Evolutionary conservation across 2,797 vertebrate genomes (phyloP).

Genomic region (Dermochelys coriacea): DNA sequence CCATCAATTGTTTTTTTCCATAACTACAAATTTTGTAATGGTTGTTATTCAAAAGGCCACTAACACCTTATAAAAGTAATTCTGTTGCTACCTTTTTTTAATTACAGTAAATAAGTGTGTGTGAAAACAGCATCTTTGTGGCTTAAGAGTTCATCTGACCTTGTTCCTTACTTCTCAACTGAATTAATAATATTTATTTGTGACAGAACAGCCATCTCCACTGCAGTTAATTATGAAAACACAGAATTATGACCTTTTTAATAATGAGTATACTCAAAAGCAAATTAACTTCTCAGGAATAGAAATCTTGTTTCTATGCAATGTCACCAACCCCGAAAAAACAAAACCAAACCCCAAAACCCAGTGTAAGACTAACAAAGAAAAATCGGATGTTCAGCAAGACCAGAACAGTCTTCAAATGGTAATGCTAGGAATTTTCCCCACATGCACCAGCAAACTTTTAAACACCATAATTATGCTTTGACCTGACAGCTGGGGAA

Average conservation of each 20-base stretch:
- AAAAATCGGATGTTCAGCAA: neutral
- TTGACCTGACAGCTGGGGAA: neutral
- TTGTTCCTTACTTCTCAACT: neutral
- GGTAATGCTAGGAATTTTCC: neutral
- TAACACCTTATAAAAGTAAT: neutral
- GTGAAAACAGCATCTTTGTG: neutral
- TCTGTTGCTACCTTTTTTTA: neutral
- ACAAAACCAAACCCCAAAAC: neutral
- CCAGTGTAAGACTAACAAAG: neutral
- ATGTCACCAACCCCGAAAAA: neutral
- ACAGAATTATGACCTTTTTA: neutral
- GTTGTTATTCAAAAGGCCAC: neutral
- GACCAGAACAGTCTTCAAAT: neutral
- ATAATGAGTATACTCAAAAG: neutral
- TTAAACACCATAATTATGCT: neutral
- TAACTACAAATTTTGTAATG: neutral
- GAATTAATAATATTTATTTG: neutral
- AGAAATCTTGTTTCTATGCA: neutral
- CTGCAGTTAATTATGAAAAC: neutral
- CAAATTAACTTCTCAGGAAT: neutral
- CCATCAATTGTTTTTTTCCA: neutral
- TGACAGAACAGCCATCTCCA: neutral
- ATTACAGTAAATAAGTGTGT: neutral
- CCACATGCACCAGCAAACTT: neutral
- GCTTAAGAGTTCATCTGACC: neutral